Evolutionary conservation across 2,888 invertebrate genomes (phyloP), one percentile per base, ranked within the genome.

Genomic region (Amblyteles armatorius): DNA sequence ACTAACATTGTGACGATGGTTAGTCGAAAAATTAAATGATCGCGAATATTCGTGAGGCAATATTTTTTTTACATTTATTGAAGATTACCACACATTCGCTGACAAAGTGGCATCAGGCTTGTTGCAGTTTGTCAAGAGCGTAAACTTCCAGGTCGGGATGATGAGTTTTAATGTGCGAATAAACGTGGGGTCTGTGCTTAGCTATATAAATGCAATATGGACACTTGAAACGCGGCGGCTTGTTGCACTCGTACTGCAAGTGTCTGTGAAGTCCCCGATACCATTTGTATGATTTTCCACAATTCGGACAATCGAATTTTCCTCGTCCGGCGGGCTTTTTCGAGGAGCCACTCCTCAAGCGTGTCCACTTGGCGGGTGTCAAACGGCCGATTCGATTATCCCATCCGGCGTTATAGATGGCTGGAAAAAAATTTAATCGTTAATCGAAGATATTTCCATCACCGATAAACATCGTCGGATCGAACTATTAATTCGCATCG

Each of bases 231-330:
- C 92, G 88, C 3, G 93, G 92, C 26, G 88, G 89, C 82, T 92
- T 91, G 50, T 92, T 92, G 83, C 94, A 94, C 84, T 94, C 94
- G 87, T 92, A 92, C 52, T 89, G 91, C 33, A 89, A 88, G 85
- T 94, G 94, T 26, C 93, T 83, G 72, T 87, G 89, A 29, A 94
- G 87, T 55, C 90, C 90, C 60, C 88, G 87, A 55, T 89, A 88
- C 79, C 90, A 89, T 77, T 90, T 90, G 84, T 93, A 93, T 7
- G 71, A 84, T 69, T 91, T 90, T 63, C 90, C 90, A 79, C 93
- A 93, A 50, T 84, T 86, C 36, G 89, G 82, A 86, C 91, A 91
- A 60, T 72, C 68, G 55, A 68, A 83, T 63, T 81, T 40, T 73
- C 77, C 81, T 7, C 52, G 65, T 3, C 6, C 26, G 4, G 22